Evolutionary conservation across 2,113 vertebrate species (phyloP), one percentile per base, ranked within the genome.

Genomic region (Muscicapa adusta): DNA sequence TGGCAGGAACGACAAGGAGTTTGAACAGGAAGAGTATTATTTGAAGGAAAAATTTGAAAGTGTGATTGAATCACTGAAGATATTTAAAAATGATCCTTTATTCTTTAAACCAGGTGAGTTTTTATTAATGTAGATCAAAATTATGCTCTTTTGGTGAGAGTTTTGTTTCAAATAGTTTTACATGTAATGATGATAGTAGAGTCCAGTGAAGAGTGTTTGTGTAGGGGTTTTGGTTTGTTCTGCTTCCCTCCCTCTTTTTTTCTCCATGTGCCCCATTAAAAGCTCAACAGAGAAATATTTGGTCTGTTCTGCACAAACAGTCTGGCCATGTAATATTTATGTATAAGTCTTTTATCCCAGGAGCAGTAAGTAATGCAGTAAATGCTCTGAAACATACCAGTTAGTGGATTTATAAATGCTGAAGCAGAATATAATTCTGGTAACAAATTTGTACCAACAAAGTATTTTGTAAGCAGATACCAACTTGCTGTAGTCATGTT

Each of bases 21-120:
- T 99, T 97, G 98, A 99, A 61, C 98, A 99, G 14, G 98, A 99
- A 11, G 99, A 99, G 77, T 99, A 99, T 95, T 99, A 99, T 93
- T 97, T 99, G 93, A 99, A 99, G 96, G 98, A 99, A 81, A 98
- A 98, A 85, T 99, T 98, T 98, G 98, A 99, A 89, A 98, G 95
- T 53, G 98, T 99, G 85, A 98, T 97, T 54, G 98, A 99, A 38
- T 98, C 99, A 22, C 96, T 99, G 94, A 98, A 98, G 89, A 98
- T 99, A 82, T 99, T 99, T 97, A 99, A 99, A 98, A 98, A 99
- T 29, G 99, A 99, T 91, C 98, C 99, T 40, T 98, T 99, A 45
- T 98, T 99, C 96, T 99, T 99, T 97, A 98, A 99, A 97, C 99
- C 99, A 85, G 99, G 99, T 99, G 98, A 98, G 98, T 98, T 58